These are phyloP conservation scores for Gadopsis bispinosus DNA, from an alignment of 2,797 vertebrate species.

Conservation along the genomic window DNA sequence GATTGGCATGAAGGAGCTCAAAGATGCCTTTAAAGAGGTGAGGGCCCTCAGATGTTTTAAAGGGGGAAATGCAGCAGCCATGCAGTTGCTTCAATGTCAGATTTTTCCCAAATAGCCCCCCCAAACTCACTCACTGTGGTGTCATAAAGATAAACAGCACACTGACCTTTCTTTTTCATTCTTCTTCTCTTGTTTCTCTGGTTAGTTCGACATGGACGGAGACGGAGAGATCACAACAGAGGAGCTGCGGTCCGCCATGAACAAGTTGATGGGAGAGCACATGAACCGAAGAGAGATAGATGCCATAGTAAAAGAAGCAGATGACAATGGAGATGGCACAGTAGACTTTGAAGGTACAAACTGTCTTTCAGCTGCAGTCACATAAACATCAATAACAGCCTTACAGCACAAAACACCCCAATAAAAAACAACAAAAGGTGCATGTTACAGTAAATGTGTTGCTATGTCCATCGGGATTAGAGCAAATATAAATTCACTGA, in stretches of 20 bases:
- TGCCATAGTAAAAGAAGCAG: constrained; percentile 93
- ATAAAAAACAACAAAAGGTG: background rate
- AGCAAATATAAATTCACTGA: background rate
- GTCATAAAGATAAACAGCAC: background rate
- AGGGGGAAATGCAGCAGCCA: background rate
- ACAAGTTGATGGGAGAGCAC: constrained; percentile 94
- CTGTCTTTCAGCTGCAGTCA: background rate
- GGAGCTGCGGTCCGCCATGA: constrained; percentile 94
- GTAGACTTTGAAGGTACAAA: constrained; percentile 97
- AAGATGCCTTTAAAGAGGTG: constrained; percentile 87
- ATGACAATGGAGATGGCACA: constrained; percentile 95
- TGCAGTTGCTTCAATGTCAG: background rate
- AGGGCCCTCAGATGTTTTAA: constrained; percentile 16
- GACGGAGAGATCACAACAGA: constrained; percentile 97
- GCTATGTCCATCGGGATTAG: background rate
- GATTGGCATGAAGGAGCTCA: constrained; percentile 88
- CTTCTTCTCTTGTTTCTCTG: background rate
- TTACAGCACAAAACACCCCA: background rate
- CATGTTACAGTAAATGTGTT: background rate
- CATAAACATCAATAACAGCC: background rate
- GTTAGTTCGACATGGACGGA: constrained; percentile 95
- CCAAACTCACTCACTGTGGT: background rate
- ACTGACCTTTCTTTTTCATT: background rate
- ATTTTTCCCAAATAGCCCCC: background rate
- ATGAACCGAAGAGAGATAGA: constrained; percentile 93